phyloP scores from a whole-genome alignment of 2,888 invertebrate species.

The Erebia aethiops region DNA sequence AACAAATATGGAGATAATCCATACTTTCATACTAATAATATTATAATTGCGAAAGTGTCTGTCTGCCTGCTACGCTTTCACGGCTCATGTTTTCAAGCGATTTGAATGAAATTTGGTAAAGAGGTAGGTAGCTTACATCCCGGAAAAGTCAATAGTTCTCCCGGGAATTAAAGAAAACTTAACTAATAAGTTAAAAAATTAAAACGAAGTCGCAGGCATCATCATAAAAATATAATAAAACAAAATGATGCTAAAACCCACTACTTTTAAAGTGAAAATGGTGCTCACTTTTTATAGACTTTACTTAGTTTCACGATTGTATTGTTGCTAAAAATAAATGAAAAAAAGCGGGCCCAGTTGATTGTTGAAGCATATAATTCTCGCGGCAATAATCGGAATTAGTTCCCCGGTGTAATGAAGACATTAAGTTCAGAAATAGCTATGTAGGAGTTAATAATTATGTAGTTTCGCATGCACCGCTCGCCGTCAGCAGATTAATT shows the following conservation, averaged over 20 bases:
- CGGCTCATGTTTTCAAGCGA: no score
- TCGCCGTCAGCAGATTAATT: constrained; percentile 18
- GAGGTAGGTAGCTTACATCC: no score
- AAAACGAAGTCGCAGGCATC: no score
- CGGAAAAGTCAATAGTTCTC: no score
- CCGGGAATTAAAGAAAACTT: no score
- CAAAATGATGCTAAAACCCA: background rate
- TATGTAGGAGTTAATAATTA: constrained; percentile 33
- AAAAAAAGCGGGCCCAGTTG: constrained; percentile 7
- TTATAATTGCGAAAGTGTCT: no score
- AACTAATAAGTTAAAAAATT: no score
- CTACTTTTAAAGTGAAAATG: background rate
- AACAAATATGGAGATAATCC: no score
- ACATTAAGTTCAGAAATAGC: constrained; percentile 55
- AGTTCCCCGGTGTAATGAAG: constrained; percentile 73
- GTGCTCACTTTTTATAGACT: background rate
- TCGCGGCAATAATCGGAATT: constrained; percentile 54
- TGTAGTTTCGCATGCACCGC: constrained; percentile 19
- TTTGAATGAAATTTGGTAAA: no score
- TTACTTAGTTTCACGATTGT: background rate
- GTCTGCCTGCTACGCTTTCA: no score
- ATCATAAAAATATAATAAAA: no score
- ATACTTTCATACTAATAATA: no score
- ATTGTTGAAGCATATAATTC: constrained; percentile 21
- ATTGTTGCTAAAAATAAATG: constrained; percentile 2